These are phyloP conservation scores for Centroberyx gerrardi DNA, from an alignment of 2,797 vertebrate species.

Conservation along the genomic window DNA sequence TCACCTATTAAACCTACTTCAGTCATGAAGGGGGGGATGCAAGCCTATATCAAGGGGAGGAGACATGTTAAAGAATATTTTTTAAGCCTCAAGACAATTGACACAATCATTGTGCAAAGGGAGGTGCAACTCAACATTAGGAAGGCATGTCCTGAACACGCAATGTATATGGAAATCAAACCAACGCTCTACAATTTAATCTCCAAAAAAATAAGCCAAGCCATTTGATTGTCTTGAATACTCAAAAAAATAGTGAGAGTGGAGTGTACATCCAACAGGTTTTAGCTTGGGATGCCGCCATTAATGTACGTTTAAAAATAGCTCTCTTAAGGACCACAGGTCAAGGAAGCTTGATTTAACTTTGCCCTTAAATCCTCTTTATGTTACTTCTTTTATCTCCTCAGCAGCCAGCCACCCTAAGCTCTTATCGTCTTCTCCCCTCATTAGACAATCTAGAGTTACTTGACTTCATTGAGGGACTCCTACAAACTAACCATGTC, in stretches of 20 bases:
- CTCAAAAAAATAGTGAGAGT: not conserved
- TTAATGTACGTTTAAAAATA: conserved; percentile 23
- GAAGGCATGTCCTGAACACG: not conserved
- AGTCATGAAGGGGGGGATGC: too few species aligned
- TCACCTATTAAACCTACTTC: too few species aligned
- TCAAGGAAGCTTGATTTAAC: conserved; percentile 16
- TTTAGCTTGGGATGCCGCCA: not conserved
- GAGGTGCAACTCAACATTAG: not conserved
- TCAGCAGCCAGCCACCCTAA: not conserved
- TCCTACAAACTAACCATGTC: not conserved
- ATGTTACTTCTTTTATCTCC: not conserved
- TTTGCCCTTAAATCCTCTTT: conserved; percentile 19
- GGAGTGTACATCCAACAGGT: not conserved
- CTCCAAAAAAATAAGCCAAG: too few species aligned
- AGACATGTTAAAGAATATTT: too few species aligned
- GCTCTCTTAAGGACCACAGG: not conserved
- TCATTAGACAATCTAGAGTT: not conserved
- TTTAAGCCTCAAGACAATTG: not conserved
- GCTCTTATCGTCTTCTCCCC: not conserved
- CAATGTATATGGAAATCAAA: not conserved
- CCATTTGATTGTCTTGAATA: too few species aligned
- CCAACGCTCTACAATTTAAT: too few species aligned
- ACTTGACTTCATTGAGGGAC: not conserved
- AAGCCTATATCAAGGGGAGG: too few species aligned
- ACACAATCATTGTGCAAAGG: not conserved